Percentiles rank a stretch among this genome's conserved stretches.
phyloP scores from a whole-genome alignment of 1,140 invertebrate species.

The Drosophila subpulchrella region DNA sequence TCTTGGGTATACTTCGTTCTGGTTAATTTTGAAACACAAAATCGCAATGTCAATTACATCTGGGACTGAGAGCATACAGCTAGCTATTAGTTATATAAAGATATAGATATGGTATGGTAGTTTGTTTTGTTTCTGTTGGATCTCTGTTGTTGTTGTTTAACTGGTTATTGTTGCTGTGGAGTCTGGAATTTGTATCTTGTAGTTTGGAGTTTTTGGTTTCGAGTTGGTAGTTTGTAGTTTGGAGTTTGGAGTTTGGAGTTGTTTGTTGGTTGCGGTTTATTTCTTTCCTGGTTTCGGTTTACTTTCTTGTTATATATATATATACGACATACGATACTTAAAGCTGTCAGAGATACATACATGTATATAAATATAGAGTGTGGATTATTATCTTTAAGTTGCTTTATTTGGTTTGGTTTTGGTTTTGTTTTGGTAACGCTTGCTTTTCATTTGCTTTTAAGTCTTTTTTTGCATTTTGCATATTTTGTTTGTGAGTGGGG shows the following conservation, averaged over 20 bases:
- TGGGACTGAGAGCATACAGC: conserved; percentile 31
- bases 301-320: conserved; percentile 42
- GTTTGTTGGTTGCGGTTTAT: conserved; percentile 33
- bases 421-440: conserved; percentile 21
- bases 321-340: conserved; percentile 31
- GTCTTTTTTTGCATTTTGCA: conserved; percentile 26
- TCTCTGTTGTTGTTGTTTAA: conserved; percentile 33
- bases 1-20: conserved; percentile 19
- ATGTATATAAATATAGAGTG: conserved; percentile 44
- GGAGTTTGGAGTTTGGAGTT: conserved; percentile 34
- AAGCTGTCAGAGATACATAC: conserved; percentile 51
- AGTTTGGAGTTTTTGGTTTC: conserved; percentile 30
- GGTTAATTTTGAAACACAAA: conserved; percentile 44
- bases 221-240: conserved; percentile 37
- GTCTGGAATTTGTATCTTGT: conserved; percentile 44
- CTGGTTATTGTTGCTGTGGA: conserved; percentile 39
- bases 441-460: conserved; percentile 27
- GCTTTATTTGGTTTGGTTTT: conserved; percentile 32
- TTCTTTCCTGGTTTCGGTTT: conserved; percentile 47
- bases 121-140: conserved; percentile 34
- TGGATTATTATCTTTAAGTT: conserved; percentile 45
- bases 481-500: conserved; percentile 24
- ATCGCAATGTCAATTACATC: conserved; percentile 40
- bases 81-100: conserved; percentile 44
- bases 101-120: conserved; percentile 27